Evolutionary conservation across 2,113 vertebrate genomes (phyloP).

Genomic region (Cololabis saira): DNA sequence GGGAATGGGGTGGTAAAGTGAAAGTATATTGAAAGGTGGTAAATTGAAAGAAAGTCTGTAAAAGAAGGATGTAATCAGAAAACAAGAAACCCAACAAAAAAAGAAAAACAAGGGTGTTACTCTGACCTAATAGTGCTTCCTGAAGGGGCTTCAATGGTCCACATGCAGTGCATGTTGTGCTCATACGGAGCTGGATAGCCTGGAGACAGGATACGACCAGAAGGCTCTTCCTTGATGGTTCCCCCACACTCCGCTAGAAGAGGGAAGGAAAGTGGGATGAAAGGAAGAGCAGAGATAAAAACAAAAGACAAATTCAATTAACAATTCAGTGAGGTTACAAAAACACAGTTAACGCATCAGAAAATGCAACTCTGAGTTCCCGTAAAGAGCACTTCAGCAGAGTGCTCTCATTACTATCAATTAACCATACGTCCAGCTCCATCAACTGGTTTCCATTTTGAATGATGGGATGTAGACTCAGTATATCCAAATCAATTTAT

Average conservation of each 20-base stretch:
- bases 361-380: conserved; percentile 19
- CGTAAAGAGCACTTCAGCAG: conserved; percentile 28
- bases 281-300: neutral
- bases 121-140: conserved; percentile 96
- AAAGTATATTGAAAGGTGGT: conserved; percentile 60
- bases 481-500: conserved; percentile 43
- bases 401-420: conserved; percentile 26
- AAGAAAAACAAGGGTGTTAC: conserved; percentile 13
- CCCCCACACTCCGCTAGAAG: conserved; percentile 94
- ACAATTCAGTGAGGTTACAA: too few relatives aligned
- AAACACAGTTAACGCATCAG: too few relatives aligned
- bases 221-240: conserved; percentile 84
- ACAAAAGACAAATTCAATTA: too few relatives aligned
- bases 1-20: conserved; percentile 36
- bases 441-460: conserved; percentile 41
- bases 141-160: conserved; percentile 92
- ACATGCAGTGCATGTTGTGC: conserved; percentile 96
- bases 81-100: conserved; percentile 1
- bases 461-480: conserved; percentile 32
- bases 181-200: conserved; percentile 97
- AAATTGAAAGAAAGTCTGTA: conserved; percentile 53
- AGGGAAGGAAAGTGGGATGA: conserved; percentile 22
- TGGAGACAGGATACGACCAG: conserved; percentile 91
- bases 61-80: conserved; percentile 61
- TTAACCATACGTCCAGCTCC: conserved; percentile 28